Conservation (phyloP, 2,797 vertebrate genomes). For the Ctenopoma multispine region DNA sequence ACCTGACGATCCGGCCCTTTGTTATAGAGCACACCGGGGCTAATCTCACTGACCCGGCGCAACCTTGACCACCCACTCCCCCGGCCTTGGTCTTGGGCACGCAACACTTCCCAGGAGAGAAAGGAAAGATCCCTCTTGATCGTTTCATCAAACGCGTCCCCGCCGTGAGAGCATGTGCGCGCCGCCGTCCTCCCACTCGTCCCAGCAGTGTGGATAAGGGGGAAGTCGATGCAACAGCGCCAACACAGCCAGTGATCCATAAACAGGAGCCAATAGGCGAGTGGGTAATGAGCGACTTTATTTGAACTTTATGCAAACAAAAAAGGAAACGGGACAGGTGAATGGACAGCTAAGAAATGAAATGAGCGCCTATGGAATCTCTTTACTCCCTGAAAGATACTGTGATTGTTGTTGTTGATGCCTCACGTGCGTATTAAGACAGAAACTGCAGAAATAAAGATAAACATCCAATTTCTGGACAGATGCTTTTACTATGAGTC, state of each 20-base stretch:
- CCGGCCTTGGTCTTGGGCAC: constrained; percentile 80
- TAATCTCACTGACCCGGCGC: constrained; percentile 85
- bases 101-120: constrained; percentile 79
- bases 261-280: constrained; percentile 68
- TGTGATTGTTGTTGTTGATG: neutral
- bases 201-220: constrained; percentile 62
- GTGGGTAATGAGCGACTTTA: constrained; percentile 74
- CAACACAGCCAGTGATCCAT: constrained; percentile 74
- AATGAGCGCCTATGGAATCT: constrained; percentile 21
- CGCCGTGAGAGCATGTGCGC: constrained; percentile 58
- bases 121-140: constrained; percentile 70
- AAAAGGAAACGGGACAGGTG: constrained; percentile 29
- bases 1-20: constrained; percentile 76
- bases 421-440: constrained; percentile 30
- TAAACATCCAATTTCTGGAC: constrained; percentile 33
- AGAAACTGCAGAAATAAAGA: constrained; percentile 15
- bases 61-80: constrained; percentile 85
- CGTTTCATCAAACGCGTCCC: constrained; percentile 81
- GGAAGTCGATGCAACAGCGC: constrained; percentile 71
- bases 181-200: constrained; percentile 67
- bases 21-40: constrained; percentile 72
- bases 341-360: constrained; percentile 33
- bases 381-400: neutral
- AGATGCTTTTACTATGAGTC: constrained; percentile 39
- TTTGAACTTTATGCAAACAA: constrained; percentile 75